phyloP scores from a whole-genome alignment of 2,888 invertebrate species.

The Xylophagus ater region DNA sequence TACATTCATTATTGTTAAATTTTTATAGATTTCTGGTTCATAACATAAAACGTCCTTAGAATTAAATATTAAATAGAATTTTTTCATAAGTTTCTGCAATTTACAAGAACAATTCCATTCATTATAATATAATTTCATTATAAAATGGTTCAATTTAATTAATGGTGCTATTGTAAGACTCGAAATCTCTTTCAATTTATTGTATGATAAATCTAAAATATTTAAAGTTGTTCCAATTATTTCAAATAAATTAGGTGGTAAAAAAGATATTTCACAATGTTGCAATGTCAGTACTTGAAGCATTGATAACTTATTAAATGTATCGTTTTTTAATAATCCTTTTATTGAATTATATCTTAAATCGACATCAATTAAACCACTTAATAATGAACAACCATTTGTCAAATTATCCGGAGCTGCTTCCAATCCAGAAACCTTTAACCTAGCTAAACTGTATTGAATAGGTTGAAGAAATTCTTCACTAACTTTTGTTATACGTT shows the following conservation, averaged over 20 bases:
- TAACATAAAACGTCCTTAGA: too few species aligned
- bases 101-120: conserved; percentile 27
- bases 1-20: too few species aligned
- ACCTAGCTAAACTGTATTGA: conserved; percentile 23
- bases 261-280: conserved; percentile 22
- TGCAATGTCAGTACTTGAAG: conserved; percentile 25
- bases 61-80: too few species aligned
- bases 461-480: conserved; percentile 24
- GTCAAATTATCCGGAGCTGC: conserved; percentile 23
- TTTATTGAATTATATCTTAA: conserved; percentile 27
- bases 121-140: conserved; percentile 22
- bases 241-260: conserved; percentile 25
- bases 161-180: conserved; percentile 23
- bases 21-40: too few species aligned
- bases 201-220: conserved; percentile 26
- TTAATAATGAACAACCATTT: conserved; percentile 20
- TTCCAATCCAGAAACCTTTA: conserved; percentile 23
- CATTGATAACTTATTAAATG: conserved; percentile 24
- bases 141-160: conserved; percentile 15
- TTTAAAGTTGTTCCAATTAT: conserved; percentile 20
- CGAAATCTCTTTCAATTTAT: conserved; percentile 23
- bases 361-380: conserved; percentile 22
- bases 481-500: too few species aligned
- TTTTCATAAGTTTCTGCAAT: conserved; percentile 1
- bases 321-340: conserved; percentile 13